phyloP scores from a whole-genome alignment of 2,797 vertebrate species.

The Hoplostethus atlanticus region DNA sequence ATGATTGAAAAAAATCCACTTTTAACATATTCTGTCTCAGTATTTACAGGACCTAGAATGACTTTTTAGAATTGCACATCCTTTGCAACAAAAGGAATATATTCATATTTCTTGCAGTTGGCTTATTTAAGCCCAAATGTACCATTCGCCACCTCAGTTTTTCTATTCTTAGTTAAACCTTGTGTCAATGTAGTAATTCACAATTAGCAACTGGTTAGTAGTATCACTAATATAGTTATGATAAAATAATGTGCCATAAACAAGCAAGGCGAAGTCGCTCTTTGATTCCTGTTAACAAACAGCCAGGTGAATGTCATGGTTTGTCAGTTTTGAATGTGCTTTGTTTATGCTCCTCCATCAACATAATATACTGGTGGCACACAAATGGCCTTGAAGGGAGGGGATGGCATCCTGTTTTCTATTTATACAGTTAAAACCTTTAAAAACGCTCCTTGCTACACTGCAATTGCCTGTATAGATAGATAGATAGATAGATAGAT shows the following conservation, averaged over 20 bases:
- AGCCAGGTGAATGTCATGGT: not conserved
- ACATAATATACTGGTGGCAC: not conserved
- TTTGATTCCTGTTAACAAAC: not conserved
- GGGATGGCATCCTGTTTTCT: not conserved
- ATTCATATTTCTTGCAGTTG: too few relatives aligned
- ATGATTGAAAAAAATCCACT: too few relatives aligned
- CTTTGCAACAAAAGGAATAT: too few relatives aligned
- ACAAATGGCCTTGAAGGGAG: too few relatives aligned
- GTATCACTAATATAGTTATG: not conserved
- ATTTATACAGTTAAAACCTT: not conserved
- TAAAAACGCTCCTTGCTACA: too few relatives aligned
- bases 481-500: slow-evolving; percentile 1
- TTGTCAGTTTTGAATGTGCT: not conserved
- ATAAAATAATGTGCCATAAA: not conserved
- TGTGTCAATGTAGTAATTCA: too few relatives aligned
- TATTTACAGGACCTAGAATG: too few relatives aligned
- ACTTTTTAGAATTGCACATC: too few relatives aligned
- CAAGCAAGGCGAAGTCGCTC: not conserved
- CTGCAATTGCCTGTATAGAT: not conserved
- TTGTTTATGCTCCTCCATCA: not conserved
- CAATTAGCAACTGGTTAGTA: slow-evolving; percentile 8
- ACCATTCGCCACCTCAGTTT: too few relatives aligned
- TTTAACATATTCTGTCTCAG: too few relatives aligned
- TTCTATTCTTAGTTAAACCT: too few relatives aligned
- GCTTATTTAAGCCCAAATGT: too few relatives aligned